Conservation (phyloP, 2,888 invertebrate species). For the Leptarthrus brevirostris region DNA sequence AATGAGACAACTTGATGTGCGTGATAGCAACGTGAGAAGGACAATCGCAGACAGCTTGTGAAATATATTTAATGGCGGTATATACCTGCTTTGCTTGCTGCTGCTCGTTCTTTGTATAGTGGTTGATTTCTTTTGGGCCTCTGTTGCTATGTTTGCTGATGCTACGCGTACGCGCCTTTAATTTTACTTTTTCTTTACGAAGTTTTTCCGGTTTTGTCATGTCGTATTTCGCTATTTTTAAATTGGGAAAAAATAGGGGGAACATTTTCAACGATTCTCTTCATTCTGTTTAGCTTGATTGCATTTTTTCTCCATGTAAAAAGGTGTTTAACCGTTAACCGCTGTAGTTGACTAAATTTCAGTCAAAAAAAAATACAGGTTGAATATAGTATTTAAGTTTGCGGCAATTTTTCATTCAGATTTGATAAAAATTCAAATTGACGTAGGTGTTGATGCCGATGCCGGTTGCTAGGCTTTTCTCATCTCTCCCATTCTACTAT, state of each 20-base stretch:
- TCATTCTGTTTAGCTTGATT: not conserved
- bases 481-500: too few species aligned
- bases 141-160: constrained; percentile 43
- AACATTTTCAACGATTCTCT: not conserved
- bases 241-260: not conserved
- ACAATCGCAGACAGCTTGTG: constrained; percentile 22
- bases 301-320: not conserved
- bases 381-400: too few species aligned
- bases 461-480: too few species aligned
- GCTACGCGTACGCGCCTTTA: constrained; percentile 11
- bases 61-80: constrained; percentile 18
- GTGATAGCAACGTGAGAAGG: not conserved
- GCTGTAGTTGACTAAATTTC: too few species aligned
- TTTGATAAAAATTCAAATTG: too few species aligned
- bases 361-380: too few species aligned
- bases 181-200: constrained; percentile 17
- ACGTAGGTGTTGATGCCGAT: too few species aligned
- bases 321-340: constrained; percentile 11
- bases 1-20: not conserved
- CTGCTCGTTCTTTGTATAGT: not conserved
- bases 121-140: constrained; percentile 27
- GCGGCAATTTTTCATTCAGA: too few species aligned
- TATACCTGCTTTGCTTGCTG: constrained; percentile 8
- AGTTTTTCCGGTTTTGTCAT: constrained; percentile 41
- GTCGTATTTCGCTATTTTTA: not conserved